A percentile compares a stretch with the other conserved stretches of the same genome.
Evolutionary conservation across 2,888 invertebrate genomes (phyloP).

Genomic region (Ormyrus nitidulus): DNA sequence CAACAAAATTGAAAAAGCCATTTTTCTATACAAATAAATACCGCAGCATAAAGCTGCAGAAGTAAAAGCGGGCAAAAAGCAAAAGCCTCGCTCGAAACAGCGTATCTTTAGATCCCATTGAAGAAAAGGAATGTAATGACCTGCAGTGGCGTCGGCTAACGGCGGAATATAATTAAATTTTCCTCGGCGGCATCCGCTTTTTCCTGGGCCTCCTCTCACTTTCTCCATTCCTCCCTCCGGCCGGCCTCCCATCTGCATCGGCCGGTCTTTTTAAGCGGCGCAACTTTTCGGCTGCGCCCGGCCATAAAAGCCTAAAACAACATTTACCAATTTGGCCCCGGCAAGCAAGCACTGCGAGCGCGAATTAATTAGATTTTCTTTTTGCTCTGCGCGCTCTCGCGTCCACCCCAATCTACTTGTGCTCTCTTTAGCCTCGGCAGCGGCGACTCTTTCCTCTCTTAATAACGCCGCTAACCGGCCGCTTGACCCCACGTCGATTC

Average conservation of each 20-base stretch:
- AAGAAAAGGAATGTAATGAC: slow-evolving; percentile 7
- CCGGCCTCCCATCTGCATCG: not conserved
- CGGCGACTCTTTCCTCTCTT: slow-evolving; percentile 26
- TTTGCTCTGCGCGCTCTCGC: slow-evolving; percentile 39
- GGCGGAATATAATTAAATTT: slow-evolving; percentile 34
- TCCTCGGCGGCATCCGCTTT: slow-evolving; percentile 20
- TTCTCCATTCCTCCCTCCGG: slow-evolving; percentile 12
- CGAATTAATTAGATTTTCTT: slow-evolving; percentile 58
- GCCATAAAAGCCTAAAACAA: slow-evolving; percentile 65
- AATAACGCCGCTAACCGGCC: slow-evolving; percentile 47
- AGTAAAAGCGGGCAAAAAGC: too few species aligned
- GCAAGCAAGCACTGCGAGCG: slow-evolving; percentile 1
- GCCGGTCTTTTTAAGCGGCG: slow-evolving; percentile 39
- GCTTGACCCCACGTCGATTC: slow-evolving; percentile 59
- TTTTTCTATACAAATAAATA: too few species aligned
- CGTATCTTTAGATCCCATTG: not conserved
- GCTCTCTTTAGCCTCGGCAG: not conserved
- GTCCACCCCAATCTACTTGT: slow-evolving; percentile 23
- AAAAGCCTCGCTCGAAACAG: too few species aligned
- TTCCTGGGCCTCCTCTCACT: slow-evolving; percentile 18
- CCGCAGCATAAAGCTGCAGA: too few species aligned
- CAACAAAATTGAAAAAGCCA: too few species aligned
- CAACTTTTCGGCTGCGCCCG: slow-evolving; percentile 48
- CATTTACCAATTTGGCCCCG: slow-evolving; percentile 59
- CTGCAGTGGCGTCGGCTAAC: too few species aligned